These are phyloP conservation scores for Sisyra terminalis DNA, from an alignment of 2,888 invertebrate species.

Conservation along the genomic window DNA sequence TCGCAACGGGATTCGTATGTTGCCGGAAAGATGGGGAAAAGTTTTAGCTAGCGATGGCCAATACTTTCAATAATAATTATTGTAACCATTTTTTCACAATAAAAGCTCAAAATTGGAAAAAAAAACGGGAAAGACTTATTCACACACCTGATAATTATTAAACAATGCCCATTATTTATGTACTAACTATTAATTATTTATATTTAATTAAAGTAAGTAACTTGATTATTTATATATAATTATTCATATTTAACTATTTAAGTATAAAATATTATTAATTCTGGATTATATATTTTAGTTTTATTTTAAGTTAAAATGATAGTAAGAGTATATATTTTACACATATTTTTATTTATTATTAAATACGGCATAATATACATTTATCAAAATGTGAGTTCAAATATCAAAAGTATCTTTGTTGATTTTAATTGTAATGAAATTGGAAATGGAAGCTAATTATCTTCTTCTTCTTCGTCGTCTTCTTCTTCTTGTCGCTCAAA, in stretches of 20 bases:
- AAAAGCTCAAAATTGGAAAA: too few relatives aligned
- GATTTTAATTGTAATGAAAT: slow-evolving; percentile 1
- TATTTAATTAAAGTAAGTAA: slow-evolving; percentile 1
- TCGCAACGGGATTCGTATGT: too few relatives aligned
- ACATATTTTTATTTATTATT: slow-evolving; percentile 1
- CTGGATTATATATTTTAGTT: slow-evolving; percentile 1
- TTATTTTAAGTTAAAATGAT: neutral
- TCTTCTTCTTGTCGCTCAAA: slow-evolving; percentile 8
- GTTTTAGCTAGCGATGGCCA: too few relatives aligned
- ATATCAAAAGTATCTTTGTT: slow-evolving; percentile 1
- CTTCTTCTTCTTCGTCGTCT: slow-evolving; percentile 8
- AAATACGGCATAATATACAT: slow-evolving; percentile 1
- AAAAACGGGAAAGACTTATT: too few relatives aligned
- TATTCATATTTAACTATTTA: neutral
- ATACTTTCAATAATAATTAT: too few relatives aligned
- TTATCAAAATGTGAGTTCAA: neutral
- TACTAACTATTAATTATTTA: neutral
- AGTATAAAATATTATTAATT: neutral
- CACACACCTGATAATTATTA: too few relatives aligned
- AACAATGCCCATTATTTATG: neutral
- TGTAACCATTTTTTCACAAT: too few relatives aligned
- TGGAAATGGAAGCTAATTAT: slow-evolving; percentile 2
- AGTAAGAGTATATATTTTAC: neutral
- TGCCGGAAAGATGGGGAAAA: too few relatives aligned
- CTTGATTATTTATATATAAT: neutral